phyloP scores from a whole-genome alignment of 1,140 invertebrate genomes.

The Atta texana region DNA sequence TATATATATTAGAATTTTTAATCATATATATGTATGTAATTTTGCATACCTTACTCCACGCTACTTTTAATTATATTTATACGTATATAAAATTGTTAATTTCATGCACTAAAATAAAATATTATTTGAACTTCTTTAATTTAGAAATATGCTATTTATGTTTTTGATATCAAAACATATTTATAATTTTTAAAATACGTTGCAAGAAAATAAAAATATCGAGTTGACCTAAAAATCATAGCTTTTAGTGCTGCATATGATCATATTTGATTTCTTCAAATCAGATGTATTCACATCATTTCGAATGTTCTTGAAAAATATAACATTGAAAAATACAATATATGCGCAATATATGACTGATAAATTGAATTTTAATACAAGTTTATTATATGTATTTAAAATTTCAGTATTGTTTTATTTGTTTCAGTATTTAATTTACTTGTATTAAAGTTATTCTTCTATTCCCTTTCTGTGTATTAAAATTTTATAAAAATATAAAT shows the following conservation, averaged over 20 bases:
- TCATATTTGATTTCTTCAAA: conserved; percentile 29
- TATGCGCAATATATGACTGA: neutral
- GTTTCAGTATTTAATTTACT: neutral
- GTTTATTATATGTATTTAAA: neutral
- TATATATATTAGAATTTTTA: neutral
- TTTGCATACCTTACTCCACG: too few species aligned
- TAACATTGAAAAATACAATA: conserved; percentile 18
- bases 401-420: neutral
- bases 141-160: conserved; percentile 7
- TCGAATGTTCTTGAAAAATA: conserved; percentile 20
- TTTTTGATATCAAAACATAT: neutral
- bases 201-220: conserved; percentile 1
- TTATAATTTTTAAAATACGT: neutral
- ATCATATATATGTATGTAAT: too few species aligned
- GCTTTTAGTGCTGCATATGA: conserved; percentile 27
- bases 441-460: neutral
- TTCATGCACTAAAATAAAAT: neutral
- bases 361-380: conserved; percentile 34
- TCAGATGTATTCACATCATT: conserved; percentile 34
- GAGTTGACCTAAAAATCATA: conserved; percentile 38
- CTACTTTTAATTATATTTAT: neutral
- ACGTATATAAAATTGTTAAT: neutral
- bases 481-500: conserved; percentile 21
- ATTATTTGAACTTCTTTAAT: neutral
- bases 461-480: neutral